phyloP scores from a whole-genome alignment of 2,888 invertebrate genomes.

The Thecophora atra region DNA sequence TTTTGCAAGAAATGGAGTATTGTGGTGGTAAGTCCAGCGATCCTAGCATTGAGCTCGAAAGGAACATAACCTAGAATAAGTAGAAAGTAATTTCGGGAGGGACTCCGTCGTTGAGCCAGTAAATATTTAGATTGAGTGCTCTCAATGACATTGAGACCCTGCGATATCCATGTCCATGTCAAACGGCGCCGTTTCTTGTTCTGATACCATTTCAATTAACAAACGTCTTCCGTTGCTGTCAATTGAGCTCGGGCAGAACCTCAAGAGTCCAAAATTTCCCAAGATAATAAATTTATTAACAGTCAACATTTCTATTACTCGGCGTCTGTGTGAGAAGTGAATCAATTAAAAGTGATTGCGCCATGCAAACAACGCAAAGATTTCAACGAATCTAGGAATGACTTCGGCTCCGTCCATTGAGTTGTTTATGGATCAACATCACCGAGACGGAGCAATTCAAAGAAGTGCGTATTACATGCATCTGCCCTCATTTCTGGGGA shows the following conservation, averaged over 20 bases:
- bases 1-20: conserved; percentile 63
- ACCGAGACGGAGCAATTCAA: background rate
- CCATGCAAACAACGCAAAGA: conserved; percentile 37
- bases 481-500: conserved; percentile 23
- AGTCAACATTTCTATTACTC: conserved; percentile 33
- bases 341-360: conserved; percentile 64
- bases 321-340: conserved; percentile 50
- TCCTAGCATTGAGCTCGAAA: too few relatives aligned
- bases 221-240: conserved; percentile 38
- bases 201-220: conserved; percentile 9
- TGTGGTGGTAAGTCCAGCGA: conserved; percentile 61
- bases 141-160: background rate
- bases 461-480: background rate
- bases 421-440: background rate
- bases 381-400: background rate
- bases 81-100: too few relatives aligned
- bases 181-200: too few relatives aligned
- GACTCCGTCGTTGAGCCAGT: too few relatives aligned
- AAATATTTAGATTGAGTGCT: too few relatives aligned
- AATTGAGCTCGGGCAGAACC: conserved; percentile 13
- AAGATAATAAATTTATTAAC: conserved; percentile 62
- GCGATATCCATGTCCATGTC: too few relatives aligned
- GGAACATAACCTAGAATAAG: too few relatives aligned
- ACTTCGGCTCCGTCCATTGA: background rate
- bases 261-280: conserved; percentile 47